Conservation (phyloP, 2,113 vertebrate species). For the Rhinichthys klamathensis region DNA sequence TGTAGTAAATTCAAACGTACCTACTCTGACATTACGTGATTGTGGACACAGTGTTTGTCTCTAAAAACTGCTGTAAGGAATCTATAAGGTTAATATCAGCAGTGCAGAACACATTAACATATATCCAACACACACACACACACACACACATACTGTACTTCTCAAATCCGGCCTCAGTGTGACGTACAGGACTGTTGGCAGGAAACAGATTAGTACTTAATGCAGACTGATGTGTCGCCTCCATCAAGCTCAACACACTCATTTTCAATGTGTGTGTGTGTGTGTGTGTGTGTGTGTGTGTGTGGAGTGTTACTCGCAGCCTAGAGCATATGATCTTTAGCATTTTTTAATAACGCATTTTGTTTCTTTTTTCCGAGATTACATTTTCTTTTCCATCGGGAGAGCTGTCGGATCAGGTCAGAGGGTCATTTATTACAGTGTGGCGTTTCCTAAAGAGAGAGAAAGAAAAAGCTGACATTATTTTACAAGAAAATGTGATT, state of each 20-base stretch:
- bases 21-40: no score
- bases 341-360: background rate
- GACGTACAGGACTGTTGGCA: constrained; percentile 6
- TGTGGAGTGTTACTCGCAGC: background rate
- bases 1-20: no score
- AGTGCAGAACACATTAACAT: constrained; percentile 11
- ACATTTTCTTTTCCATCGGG: constrained; percentile 2
- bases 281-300: background rate
- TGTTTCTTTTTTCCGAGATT: constrained; percentile 28
- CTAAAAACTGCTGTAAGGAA: background rate
- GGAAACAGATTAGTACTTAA: constrained; percentile 42
- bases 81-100: background rate
- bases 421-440: constrained; percentile 15
- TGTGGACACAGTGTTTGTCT: background rate
- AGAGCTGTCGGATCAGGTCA: constrained; percentile 33
- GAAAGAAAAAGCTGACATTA: background rate
- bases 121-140: background rate
- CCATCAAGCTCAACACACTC: constrained; percentile 6
- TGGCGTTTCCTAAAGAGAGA: background rate
- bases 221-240: constrained; percentile 22
- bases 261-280: background rate
- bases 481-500: background rate
- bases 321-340: background rate
- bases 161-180: background rate
- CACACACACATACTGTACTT: constrained; percentile 15